Conservation (phyloP, 2,888 invertebrate genomes). For the Tanytarsus gracilentus region DNA sequence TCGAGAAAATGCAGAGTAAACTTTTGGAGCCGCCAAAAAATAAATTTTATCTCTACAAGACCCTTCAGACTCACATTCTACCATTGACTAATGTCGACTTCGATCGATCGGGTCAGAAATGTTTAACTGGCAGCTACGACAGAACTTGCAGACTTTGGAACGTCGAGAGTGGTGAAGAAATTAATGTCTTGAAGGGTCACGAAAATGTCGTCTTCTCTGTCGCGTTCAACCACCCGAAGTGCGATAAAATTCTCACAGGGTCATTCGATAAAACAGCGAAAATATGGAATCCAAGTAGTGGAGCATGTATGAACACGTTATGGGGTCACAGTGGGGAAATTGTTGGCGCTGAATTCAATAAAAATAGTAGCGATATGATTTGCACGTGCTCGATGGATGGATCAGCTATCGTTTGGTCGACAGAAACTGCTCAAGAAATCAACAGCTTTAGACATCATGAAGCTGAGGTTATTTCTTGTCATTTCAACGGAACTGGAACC, state of each 20-base stretch:
- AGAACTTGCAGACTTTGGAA: constrained; percentile 75
- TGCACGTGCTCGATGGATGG: constrained; percentile 69
- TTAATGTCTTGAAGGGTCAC: constrained; percentile 49
- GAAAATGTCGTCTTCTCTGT: constrained; percentile 74
- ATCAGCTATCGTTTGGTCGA: constrained; percentile 62
- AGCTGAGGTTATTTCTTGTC: constrained; percentile 65
- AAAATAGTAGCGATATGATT: constrained; percentile 52
- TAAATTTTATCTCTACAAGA: constrained; percentile 57
- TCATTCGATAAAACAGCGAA: constrained; percentile 73
- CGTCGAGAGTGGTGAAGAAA: constrained; percentile 58
- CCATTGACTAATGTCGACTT: constrained; percentile 65
- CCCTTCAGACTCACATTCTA: constrained; percentile 56
- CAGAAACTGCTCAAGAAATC: constrained; percentile 55
- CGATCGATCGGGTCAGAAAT: constrained; percentile 59
- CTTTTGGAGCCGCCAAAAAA: constrained; percentile 53
- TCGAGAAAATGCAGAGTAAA: constrained; percentile 54
- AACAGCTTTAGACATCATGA: constrained; percentile 57
- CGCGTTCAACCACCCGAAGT: constrained; percentile 64
- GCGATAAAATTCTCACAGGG: constrained; percentile 64
- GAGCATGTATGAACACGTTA: constrained; percentile 56
- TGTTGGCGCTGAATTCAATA: constrained; percentile 60
- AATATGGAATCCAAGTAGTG: constrained; percentile 61
- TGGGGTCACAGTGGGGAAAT: constrained; percentile 69
- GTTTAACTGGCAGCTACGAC: constrained; percentile 75
- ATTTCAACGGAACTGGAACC: constrained; percentile 60